Evolutionary conservation across 2,888 invertebrate species (phyloP).

Genomic region (Calliopum simillimum): DNA sequence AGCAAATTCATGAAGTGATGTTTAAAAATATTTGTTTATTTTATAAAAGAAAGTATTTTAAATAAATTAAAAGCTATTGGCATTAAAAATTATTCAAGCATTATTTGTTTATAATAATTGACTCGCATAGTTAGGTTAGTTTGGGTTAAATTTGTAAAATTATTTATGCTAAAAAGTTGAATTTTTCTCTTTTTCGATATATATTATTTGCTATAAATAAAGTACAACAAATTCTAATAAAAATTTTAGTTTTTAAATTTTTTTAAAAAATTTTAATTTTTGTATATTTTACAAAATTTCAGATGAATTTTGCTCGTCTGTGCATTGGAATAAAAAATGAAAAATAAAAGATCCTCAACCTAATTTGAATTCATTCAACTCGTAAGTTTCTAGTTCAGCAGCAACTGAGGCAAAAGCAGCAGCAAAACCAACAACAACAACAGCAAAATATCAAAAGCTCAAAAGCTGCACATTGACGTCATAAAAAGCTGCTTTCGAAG

Average conservation of each 20-base stretch:
- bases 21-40: too few relatives aligned
- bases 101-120: too few relatives aligned
- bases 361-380: constrained; percentile 49
- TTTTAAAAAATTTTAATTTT: constrained; percentile 18
- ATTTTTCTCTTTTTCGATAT: too few relatives aligned
- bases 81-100: too few relatives aligned
- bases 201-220: too few relatives aligned
- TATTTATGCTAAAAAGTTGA: too few relatives aligned
- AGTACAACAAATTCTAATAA: too few relatives aligned
- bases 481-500: neutral
- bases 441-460: neutral
- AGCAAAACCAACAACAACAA: neutral
- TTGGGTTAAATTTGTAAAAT: too few relatives aligned
- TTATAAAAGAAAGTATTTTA: constrained; percentile 22
- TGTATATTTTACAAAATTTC: constrained; percentile 14
- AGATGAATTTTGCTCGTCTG: neutral
- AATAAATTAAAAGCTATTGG: constrained; percentile 5
- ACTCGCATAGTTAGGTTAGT: too few relatives aligned
- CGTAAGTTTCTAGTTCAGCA: constrained; percentile 31
- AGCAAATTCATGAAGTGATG: too few relatives aligned
- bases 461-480: too few relatives aligned
- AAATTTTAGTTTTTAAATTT: constrained; percentile 5
- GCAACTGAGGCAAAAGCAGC: neutral
- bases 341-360: constrained; percentile 46
- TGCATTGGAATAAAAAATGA: constrained; percentile 10